Conservation (phyloP, 2,888 invertebrate genomes). For the Xestia c-nigrum region DNA sequence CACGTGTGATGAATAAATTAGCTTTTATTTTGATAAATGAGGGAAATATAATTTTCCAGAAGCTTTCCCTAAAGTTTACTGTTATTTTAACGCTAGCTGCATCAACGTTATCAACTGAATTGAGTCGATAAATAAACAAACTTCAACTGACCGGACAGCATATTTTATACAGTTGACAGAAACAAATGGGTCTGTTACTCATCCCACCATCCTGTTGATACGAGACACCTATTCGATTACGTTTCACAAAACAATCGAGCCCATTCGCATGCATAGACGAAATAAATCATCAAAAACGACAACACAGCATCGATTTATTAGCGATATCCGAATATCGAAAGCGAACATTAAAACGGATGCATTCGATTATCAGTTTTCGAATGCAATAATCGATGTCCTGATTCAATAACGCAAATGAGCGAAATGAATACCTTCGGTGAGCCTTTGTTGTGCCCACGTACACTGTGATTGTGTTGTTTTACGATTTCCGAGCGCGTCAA, state of each 20-base stretch:
- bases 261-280: slow-evolving; percentile 68
- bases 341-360: slow-evolving; percentile 79
- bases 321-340: slow-evolving; percentile 79
- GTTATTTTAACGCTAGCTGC: background rate
- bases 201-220: slow-evolving; percentile 38
- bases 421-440: slow-evolving; percentile 77
- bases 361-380: slow-evolving; percentile 80
- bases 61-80: background rate
- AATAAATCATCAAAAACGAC: slow-evolving; percentile 80
- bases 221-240: slow-evolving; percentile 58
- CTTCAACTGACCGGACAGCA: slow-evolving; percentile 45
- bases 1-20: background rate
- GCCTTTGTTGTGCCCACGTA: slow-evolving; percentile 69
- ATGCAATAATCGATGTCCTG: slow-evolving; percentile 77
- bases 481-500: slow-evolving; percentile 70
- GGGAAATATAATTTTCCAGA: background rate
- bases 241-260: slow-evolving; percentile 56
- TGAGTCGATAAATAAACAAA: slow-evolving; percentile 47
- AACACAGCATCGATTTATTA: slow-evolving; percentile 80
- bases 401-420: slow-evolving; percentile 82
- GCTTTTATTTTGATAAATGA: background rate
- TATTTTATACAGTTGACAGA: slow-evolving; percentile 57
- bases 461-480: slow-evolving; percentile 68
- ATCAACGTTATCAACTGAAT: background rate
- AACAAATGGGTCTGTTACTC: slow-evolving; percentile 54